These are phyloP conservation scores for Drosophila nigromelanica DNA, from an alignment of 1,140 invertebrate genomes.

Conservation along the genomic window DNA sequence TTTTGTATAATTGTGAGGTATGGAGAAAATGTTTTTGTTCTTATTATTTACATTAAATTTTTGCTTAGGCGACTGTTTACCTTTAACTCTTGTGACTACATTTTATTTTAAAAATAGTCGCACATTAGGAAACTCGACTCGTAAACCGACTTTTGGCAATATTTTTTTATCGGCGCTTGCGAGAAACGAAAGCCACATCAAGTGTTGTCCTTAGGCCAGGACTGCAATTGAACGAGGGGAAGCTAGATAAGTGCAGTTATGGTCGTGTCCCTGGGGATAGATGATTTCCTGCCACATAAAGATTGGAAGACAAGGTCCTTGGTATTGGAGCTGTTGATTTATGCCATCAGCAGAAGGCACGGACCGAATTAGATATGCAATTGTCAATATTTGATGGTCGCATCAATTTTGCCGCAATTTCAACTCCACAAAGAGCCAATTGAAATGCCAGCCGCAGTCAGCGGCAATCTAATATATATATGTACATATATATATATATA, in stretches of 20 bases:
- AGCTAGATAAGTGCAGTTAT: background rate
- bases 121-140: background rate
- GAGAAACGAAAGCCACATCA: background rate
- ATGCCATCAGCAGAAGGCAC: constrained; percentile 25
- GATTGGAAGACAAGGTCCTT: constrained; percentile 35
- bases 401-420: constrained; percentile 59
- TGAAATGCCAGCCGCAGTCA: constrained; percentile 48
- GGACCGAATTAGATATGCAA: constrained; percentile 54
- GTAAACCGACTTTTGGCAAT: background rate
- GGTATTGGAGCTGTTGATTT: constrained; percentile 40
- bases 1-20: too few relatives aligned
- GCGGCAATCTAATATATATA: too few relatives aligned
- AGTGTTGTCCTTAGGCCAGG: background rate
- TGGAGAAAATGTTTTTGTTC: too few relatives aligned
- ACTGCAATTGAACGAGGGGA: background rate
- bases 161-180: background rate
- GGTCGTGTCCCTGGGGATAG: constrained; percentile 9
- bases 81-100: too few relatives aligned
- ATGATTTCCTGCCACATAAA: constrained; percentile 6
- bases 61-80: too few relatives aligned
- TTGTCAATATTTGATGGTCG: constrained; percentile 73
- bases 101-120: too few relatives aligned
- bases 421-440: constrained; percentile 41
- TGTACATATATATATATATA: too few relatives aligned
- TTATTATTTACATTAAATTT: too few relatives aligned